Percentiles rank a stretch among this genome's conserved stretches.
Conservation (phyloP, 1,140 invertebrate species). For the Drosophila ironensis region DNA sequence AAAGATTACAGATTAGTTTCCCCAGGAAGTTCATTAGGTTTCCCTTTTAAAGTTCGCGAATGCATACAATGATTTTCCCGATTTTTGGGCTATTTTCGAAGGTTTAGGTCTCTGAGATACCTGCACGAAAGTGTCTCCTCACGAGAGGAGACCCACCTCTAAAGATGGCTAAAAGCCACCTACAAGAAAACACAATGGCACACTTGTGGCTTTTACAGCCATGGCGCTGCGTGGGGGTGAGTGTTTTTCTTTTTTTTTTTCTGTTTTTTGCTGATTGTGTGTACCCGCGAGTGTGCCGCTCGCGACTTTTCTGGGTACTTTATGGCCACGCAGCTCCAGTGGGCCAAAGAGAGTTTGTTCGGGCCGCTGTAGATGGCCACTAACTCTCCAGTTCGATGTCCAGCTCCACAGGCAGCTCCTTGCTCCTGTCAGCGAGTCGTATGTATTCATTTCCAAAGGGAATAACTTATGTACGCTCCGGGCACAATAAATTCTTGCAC, state of each 20-base stretch:
- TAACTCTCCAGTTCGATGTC: background rate
- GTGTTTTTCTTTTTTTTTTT: constrained; percentile 17
- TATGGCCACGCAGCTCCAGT: constrained; percentile 69
- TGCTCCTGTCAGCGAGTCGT: constrained; percentile 59
- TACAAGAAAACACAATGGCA: constrained; percentile 68
- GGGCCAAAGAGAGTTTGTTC: constrained; percentile 35
- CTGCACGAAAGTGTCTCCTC: background rate
- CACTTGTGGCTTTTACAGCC: constrained; percentile 60
- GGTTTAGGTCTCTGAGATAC: no score
- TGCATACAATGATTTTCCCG: no score
- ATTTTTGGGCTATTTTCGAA: no score
- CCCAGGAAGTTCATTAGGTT: no score
- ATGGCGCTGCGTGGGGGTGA: constrained; percentile 72
- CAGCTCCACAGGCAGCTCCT: constrained; percentile 9
- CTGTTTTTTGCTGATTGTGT: constrained; percentile 1
- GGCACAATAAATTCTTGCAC: constrained; percentile 82
- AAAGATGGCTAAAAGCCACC: constrained; percentile 30
- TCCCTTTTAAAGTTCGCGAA: no score
- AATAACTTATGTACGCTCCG: constrained; percentile 82
- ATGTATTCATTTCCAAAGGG: constrained; percentile 82
- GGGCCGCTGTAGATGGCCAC: background rate
- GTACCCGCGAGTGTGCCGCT: constrained; percentile 19
- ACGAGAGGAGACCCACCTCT: constrained; percentile 1
- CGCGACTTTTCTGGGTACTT: constrained; percentile 55
- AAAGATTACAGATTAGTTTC: no score